A percentile compares a stretch with the other conserved stretches of the same genome.
Evolutionary conservation across 2,113 vertebrate genomes (phyloP).

Genomic region (Xiphias gladius): DNA sequence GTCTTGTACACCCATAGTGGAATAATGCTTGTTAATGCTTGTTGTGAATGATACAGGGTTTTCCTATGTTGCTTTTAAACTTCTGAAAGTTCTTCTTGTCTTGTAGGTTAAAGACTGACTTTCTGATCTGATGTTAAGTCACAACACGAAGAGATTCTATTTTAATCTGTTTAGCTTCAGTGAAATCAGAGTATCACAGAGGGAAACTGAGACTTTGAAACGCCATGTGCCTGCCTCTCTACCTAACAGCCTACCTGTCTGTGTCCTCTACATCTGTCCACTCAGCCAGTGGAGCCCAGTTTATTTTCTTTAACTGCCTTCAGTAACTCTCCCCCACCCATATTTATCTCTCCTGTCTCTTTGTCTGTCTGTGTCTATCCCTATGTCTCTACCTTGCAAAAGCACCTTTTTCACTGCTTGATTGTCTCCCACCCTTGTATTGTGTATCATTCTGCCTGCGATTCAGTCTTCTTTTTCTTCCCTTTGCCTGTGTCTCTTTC

Average conservation of each 20-base stretch:
- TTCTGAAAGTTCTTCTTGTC: conserved; percentile 10
- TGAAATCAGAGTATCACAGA: conserved; percentile 44
- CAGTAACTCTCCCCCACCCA: conserved; percentile 25
- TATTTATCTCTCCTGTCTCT: conserved; percentile 48
- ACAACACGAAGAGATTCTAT: not conserved
- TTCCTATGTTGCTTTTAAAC: conserved; percentile 32
- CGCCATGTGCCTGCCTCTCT: conserved; percentile 11
- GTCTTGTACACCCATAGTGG: not conserved
- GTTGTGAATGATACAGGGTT: conserved; percentile 5
- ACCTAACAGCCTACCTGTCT: conserved; percentile 52
- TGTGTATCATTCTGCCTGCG: conserved; percentile 31
- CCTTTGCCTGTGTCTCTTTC: conserved; percentile 33
- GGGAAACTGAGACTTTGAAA: conserved; percentile 16
- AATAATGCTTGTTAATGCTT: conserved; percentile 4
- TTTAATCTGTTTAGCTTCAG: conserved; percentile 43
- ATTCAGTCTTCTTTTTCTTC: conserved; percentile 32
- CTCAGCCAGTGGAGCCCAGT: conserved; percentile 27
- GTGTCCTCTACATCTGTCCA: conserved; percentile 41
- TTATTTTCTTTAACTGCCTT: conserved; percentile 43
- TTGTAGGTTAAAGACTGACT: conserved; percentile 27
- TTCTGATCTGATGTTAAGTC: conserved; percentile 28
- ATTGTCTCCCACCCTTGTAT: conserved; percentile 42
- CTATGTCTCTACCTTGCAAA: conserved; percentile 3
- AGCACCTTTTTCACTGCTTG: conserved; percentile 11
- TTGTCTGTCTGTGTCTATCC: conserved; percentile 20